These are phyloP conservation scores for Shargacucullia verbasci DNA, from an alignment of 2,888 invertebrate species.

Conservation along the genomic window DNA sequence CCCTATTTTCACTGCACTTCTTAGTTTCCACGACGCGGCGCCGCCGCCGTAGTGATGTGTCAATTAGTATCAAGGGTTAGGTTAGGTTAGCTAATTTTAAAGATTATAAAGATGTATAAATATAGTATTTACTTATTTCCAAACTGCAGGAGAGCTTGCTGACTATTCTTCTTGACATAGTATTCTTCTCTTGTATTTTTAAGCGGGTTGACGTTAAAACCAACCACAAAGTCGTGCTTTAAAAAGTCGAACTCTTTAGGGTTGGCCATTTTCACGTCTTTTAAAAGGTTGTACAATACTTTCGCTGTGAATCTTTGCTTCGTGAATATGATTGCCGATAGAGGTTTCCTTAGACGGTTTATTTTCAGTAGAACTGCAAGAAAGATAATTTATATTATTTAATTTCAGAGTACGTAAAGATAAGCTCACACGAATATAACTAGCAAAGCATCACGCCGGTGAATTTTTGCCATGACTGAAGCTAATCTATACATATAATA, in stretches of 20 bases:
- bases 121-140: slow-evolving; percentile 76
- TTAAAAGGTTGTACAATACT: slow-evolving; percentile 91
- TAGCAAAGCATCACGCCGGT: too few species aligned
- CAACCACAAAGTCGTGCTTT: slow-evolving; percentile 92
- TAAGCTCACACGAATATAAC: too few species aligned
- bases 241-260: slow-evolving; percentile 87
- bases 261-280: slow-evolving; percentile 80
- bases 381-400: background rate
- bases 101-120: too few species aligned
- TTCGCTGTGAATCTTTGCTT: slow-evolving; percentile 93
- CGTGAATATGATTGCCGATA: slow-evolving; percentile 93
- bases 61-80: too few species aligned
- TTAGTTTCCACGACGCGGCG: too few species aligned
- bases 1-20: too few species aligned
- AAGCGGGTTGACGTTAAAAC: slow-evolving; percentile 89
- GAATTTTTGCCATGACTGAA: too few species aligned
- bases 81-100: too few species aligned
- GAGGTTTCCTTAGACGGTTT: slow-evolving; percentile 75
- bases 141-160: slow-evolving; percentile 85
- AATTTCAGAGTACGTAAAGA: too few species aligned
- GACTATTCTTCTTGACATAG: slow-evolving; percentile 87
- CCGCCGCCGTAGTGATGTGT: too few species aligned
- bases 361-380: slow-evolving; percentile 65
- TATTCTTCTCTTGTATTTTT: slow-evolving; percentile 88
- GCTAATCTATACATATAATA: too few species aligned